Percentiles rank a stretch among this genome's conserved stretches.
Evolutionary conservation across 2,113 vertebrate genomes (phyloP).

Genomic region (Bucco capensis): DNA sequence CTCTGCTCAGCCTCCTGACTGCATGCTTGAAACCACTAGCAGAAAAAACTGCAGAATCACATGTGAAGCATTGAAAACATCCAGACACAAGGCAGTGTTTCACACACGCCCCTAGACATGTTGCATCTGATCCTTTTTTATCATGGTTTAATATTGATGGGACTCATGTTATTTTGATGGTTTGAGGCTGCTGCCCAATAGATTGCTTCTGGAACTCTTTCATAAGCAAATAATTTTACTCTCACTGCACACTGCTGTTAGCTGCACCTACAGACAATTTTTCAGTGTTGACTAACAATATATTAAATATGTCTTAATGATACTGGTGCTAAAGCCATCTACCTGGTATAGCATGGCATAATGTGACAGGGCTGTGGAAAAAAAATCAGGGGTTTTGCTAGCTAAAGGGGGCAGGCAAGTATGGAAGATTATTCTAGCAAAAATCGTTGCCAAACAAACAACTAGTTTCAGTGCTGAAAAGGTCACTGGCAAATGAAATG

Average conservation of each 20-base stretch:
- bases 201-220: background rate
- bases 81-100: background rate
- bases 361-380: background rate
- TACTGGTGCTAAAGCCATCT: background rate
- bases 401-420: background rate
- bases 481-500: conserved; percentile 62
- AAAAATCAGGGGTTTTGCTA: background rate
- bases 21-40: background rate
- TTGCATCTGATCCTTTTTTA: background rate
- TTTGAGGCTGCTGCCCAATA: background rate
- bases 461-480: conserved; percentile 42
- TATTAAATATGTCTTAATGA: background rate
- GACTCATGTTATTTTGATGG: background rate
- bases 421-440: conserved; percentile 35
- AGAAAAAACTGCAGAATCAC: background rate
- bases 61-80: background rate
- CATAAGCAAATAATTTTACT: background rate
- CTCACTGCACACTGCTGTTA: background rate
- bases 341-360: background rate
- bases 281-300: background rate
- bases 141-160: background rate
- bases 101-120: background rate
- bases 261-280: background rate
- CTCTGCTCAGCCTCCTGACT: background rate
- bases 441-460: conserved; percentile 44